Conservation (phyloP, 2,888 invertebrate genomes). For the Andricus curvator region DNA sequence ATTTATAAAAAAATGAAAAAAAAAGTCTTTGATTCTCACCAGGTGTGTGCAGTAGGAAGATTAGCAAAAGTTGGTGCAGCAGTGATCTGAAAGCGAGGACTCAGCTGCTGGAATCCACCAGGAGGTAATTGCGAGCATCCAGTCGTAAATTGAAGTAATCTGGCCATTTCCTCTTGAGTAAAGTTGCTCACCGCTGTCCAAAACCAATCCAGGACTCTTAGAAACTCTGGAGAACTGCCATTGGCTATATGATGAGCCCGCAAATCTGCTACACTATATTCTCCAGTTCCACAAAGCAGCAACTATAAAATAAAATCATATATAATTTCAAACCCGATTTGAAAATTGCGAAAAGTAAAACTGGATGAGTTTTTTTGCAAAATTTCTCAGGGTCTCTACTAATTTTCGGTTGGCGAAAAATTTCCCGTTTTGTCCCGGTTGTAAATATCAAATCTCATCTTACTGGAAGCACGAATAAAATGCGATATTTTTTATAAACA, state of each 20-base stretch:
- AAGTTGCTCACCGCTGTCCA: conserved; percentile 95
- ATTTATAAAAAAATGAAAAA: background rate
- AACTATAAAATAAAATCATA: conserved; percentile 80
- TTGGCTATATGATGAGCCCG: conserved; percentile 92
- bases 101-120: conserved; percentile 93
- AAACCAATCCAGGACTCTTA: conserved; percentile 92
- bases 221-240: conserved; percentile 90
- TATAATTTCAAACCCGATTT: background rate
- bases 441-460: too few species aligned
- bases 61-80: conserved; percentile 94
- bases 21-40: conserved; percentile 80
- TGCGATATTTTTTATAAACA: too few species aligned
- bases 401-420: too few species aligned
- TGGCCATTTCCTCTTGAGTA: conserved; percentile 94
- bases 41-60: conserved; percentile 96
- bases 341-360: background rate
- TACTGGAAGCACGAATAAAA: too few species aligned
- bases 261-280: conserved; percentile 94
- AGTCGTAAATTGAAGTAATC: conserved; percentile 94
- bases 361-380: too few species aligned
- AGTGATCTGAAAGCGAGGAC: conserved; percentile 95
- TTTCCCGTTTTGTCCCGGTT: too few species aligned
- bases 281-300: conserved; percentile 94
- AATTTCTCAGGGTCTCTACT: too few species aligned
- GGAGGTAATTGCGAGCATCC: conserved; percentile 95